Base-by-base conservation (phyloP, 2,797 vertebrate species). In the Schizopygopsis malacanthus region DNA sequence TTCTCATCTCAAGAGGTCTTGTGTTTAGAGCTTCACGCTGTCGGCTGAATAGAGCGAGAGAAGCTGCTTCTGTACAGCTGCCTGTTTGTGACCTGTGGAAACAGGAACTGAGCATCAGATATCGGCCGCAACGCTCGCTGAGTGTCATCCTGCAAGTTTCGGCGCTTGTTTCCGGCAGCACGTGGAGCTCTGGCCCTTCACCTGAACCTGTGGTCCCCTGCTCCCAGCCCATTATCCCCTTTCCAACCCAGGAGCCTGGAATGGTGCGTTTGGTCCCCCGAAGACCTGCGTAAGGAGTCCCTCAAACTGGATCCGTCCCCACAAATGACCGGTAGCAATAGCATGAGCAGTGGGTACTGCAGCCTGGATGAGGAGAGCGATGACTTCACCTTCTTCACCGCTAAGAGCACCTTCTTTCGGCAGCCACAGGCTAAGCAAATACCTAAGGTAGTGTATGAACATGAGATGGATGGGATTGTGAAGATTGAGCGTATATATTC, bases 281-380 rank as follows among this genome's bases (percentile, higher is more conserved):
- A 86, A 88, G 86, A 88, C 84, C 81, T 63, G 22, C 47, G 1
- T 50, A 54, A 45, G 79, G 72, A 89, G 91, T 88, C 87, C 56
- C 33, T 81, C 86, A 87, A 87, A 59, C 88, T 89, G 88, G 83
- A 87, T 78, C 77, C 84, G 20, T 39, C 88, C 83, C 84, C 81
- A 33, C 84, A 72, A 25, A 90, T 98, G 98, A 98, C 97, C 81
- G 95, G 96, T 94, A 97, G 97, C 93, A 94, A 97, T 96, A 99
- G 96, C 95, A 98, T 98, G 97, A 99, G 98, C 96, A 99, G 98
- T 89, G 98, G 98, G 83, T 98, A 98, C 95, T 96, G 98, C 92
- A 99, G 98, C 94, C 96, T 96, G 95, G 98, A 99, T 13, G 98
- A 99, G 73, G 96, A 96, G 54, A 96, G 94, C 52, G 98, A 99